Base-by-base conservation (phyloP, 2,797 vertebrate genomes). In the Vireo griseus region DNA sequence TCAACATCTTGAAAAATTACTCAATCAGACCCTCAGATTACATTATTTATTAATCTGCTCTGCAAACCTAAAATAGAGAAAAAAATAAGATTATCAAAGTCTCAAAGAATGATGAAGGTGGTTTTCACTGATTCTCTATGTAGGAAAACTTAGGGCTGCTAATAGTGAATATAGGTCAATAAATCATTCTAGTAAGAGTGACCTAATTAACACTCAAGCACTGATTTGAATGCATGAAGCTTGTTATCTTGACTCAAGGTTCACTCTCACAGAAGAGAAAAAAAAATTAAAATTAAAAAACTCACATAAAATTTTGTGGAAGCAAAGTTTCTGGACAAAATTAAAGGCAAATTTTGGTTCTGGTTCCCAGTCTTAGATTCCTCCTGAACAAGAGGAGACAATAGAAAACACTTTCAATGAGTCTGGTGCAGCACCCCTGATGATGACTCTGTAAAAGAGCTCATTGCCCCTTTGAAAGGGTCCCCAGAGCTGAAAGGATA, bases 121-220 rank as follows among this genome's bases (percentile, higher is more conserved):
- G 94, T 95, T 95, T 92, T 93, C 72, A 80, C 40, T 61, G 57
- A 54, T 50, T 89, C 24, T 69, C 72, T 58, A 9, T 65, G 68
- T 83, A 93, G 47, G 11, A 93, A 91, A 93, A 55, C 58, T 77
- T 77, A 39, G 28, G 42, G 58, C 57, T 82, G 35, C 50, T 91
- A 87, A 87, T 61, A 92, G 40, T 16, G 5, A 80, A 87, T 90
- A 95, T 50, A 69, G 74, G 71, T 93, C 94, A 93, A 97, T 95
- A 94, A 97, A 96, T 94, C 94, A 91, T 92, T 59, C 81, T 47
- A 61, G 57, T 73, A 92, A 92, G 75, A 82, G 81, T 91, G 94
- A 91, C 86, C 88, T 94, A 93, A 96, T 95, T 95, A 97, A 91
- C 61, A 86, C 52, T 77, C 31, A 62, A 63, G 39, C 52, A 44